These are phyloP conservation scores for Trissolcus japonicus DNA, from an alignment of 2,888 invertebrate genomes.

Conservation along the genomic window DNA sequence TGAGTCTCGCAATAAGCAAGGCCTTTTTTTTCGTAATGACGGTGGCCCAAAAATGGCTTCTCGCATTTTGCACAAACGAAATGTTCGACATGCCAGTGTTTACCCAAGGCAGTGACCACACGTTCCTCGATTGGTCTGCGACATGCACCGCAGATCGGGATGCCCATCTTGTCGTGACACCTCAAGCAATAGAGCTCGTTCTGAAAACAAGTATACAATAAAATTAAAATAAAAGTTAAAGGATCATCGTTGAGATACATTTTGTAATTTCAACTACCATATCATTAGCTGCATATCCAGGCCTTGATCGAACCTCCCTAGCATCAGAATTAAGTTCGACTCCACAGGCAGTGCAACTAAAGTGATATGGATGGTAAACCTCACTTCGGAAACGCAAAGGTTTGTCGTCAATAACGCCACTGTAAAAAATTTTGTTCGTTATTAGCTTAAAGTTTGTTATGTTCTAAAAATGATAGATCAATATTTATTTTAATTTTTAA, in stretches of 20 bases:
- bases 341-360: slow-evolving; percentile 95
- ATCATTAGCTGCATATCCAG: slow-evolving; percentile 93
- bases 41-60: slow-evolving; percentile 98
- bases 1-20: slow-evolving; percentile 99
- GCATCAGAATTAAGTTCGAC: slow-evolving; percentile 96
- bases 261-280: slow-evolving; percentile 79
- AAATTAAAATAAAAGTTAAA: neutral
- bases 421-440: slow-evolving; percentile 68
- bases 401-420: slow-evolving; percentile 93
- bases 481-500: neutral
- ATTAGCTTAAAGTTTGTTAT: neutral
- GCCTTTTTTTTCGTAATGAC: slow-evolving; percentile 99
- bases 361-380: slow-evolving; percentile 99
- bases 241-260: neutral
- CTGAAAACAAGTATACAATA: slow-evolving; percentile 74
- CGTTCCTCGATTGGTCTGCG: slow-evolving; percentile 99
- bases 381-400: slow-evolving; percentile 95
- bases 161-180: slow-evolving; percentile 99
- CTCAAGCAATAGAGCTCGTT: slow-evolving; percentile 97
- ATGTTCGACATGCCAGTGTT: slow-evolving; percentile 99
- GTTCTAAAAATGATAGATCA: neutral
- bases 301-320: slow-evolving; percentile 93
- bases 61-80: slow-evolving; percentile 99
- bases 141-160: slow-evolving; percentile 99
- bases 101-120: slow-evolving; percentile 98